A percentile compares a stretch with the other conserved stretches of the same genome.
Evolutionary conservation across 2,888 invertebrate species (phyloP).

Genomic region (Diplazon laetatorius): DNA sequence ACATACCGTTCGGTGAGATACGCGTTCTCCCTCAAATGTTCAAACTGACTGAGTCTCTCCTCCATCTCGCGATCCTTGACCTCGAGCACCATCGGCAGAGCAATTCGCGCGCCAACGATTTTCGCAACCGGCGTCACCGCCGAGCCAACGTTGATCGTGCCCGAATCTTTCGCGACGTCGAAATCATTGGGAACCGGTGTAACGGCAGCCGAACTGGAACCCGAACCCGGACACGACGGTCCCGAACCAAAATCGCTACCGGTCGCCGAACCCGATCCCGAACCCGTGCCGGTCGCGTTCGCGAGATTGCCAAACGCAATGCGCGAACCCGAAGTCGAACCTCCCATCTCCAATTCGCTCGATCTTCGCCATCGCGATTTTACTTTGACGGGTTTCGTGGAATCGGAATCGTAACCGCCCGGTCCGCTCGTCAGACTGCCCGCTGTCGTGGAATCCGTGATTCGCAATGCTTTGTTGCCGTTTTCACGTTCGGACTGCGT

Average conservation of each 20-base stretch:
- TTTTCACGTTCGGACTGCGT: conserved; percentile 78
- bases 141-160: neutral
- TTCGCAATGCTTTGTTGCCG: conserved; percentile 69
- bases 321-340: conserved; percentile 66
- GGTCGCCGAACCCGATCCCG: conserved; percentile 76
- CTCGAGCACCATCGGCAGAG: conserved; percentile 83
- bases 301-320: conserved; percentile 76
- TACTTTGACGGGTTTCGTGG: conserved; percentile 89
- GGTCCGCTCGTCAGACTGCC: conserved; percentile 69
- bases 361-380: conserved; percentile 91
- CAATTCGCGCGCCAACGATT: conserved; percentile 75
- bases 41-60: conserved; percentile 89
- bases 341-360: conserved; percentile 88
- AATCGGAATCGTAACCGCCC: conserved; percentile 79
- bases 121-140: conserved; percentile 67
- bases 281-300: conserved; percentile 81
- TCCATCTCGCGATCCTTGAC: conserved; percentile 84
- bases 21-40: conserved; percentile 92
- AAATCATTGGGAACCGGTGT: conserved; percentile 47
- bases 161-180: conserved; percentile 46
- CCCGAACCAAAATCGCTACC: conserved; percentile 68
- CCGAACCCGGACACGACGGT: conserved; percentile 49
- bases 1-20: conserved; percentile 92
- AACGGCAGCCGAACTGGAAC: conserved; percentile 43
- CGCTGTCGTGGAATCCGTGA: conserved; percentile 73